Base-by-base conservation (phyloP, 2,797 vertebrate species). In the Anguilla marmorata region DNA sequence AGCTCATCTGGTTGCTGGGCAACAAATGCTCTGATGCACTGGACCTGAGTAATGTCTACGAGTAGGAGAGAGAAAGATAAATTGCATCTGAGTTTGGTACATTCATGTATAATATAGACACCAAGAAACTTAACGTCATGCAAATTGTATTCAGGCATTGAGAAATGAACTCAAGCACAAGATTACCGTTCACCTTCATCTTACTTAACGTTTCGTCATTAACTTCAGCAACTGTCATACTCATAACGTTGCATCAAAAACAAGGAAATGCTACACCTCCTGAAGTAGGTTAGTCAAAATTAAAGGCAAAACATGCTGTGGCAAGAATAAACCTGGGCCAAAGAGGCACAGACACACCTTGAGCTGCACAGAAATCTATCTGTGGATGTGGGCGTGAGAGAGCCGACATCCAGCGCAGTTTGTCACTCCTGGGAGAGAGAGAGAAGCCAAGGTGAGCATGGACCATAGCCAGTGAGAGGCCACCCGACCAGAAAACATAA, bases 351-450 rank as follows among this genome's bases (percentile, higher is more conserved):
- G 80, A 87, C 94, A 95, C 89, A 99, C 98, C 97, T 82, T 98
- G 95, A 87, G 96, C 96, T 24, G 97, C 95, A 76, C 96, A 94
- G 90, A 97, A 96, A 94, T 99, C 98, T 0, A 93, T 89, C 89
- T 97, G 95, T 86, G 96, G 94, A 92, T 96, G 96, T 0, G 97
- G 97, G 85, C 94, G 95, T 80, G 97, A 96, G 83, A 99, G 91
- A 54, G 98, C 98, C 2, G 98, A 98, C 94, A 99, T 98, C 98
- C 98, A 99, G 0, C 98, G 97, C 89, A 98, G 95, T 94, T 99
- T 99, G 95, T 99, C 97, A 90, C 97, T 98, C 93, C 98, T 99
- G 92, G 69, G 91, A 92, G n/a, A 48, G 33, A 50, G 92, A 84
- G 56, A 85, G 60, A 86, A 45, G 16, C 37, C 30, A 76, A 80